Evolutionary conservation across 2,113 vertebrate species (phyloP).

Genomic region (Leptobrachium ailaonicum): DNA sequence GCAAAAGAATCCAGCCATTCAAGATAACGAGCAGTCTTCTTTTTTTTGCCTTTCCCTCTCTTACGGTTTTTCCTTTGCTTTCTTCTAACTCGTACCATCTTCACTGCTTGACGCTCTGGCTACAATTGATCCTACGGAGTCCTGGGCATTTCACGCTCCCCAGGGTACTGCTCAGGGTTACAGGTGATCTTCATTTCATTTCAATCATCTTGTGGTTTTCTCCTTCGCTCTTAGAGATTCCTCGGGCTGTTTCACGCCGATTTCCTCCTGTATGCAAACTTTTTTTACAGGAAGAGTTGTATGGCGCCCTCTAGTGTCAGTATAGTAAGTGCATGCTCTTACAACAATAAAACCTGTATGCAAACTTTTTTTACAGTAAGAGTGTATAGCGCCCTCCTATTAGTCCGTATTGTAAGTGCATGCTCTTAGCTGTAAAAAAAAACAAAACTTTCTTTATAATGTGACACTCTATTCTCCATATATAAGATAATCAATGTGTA

Average conservation of each 20-base stretch:
- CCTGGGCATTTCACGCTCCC: neutral
- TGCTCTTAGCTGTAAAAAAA: too few relatives aligned
- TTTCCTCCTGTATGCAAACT: neutral
- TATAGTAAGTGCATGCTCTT: too few relatives aligned
- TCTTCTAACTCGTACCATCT: slow-evolving; percentile 58
- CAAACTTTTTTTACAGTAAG: too few relatives aligned
- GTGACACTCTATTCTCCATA: too few relatives aligned
- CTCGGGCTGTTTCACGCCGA: neutral
- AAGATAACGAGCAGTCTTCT: slow-evolving; percentile 85
- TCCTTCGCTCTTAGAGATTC: slow-evolving; percentile 20
- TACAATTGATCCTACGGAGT: slow-evolving; percentile 15
- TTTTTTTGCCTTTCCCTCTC: slow-evolving; percentile 72
- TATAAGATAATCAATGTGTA: too few relatives aligned
- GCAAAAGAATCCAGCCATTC: slow-evolving; percentile 21
- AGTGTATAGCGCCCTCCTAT: too few relatives aligned
- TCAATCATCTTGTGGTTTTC: neutral
- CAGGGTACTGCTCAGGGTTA: neutral
- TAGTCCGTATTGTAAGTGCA: too few relatives aligned
- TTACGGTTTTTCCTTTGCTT: slow-evolving; percentile 57
- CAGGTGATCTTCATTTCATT: neutral
- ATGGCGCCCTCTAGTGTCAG: too few relatives aligned
- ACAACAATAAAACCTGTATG: too few relatives aligned
- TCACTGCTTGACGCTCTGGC: slow-evolving; percentile 47
- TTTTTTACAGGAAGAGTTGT: too few relatives aligned
- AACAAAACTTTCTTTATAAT: too few relatives aligned